phyloP scores from a whole-genome alignment of 2,113 vertebrate species.

The Machaerirhynchus nigripectus region DNA sequence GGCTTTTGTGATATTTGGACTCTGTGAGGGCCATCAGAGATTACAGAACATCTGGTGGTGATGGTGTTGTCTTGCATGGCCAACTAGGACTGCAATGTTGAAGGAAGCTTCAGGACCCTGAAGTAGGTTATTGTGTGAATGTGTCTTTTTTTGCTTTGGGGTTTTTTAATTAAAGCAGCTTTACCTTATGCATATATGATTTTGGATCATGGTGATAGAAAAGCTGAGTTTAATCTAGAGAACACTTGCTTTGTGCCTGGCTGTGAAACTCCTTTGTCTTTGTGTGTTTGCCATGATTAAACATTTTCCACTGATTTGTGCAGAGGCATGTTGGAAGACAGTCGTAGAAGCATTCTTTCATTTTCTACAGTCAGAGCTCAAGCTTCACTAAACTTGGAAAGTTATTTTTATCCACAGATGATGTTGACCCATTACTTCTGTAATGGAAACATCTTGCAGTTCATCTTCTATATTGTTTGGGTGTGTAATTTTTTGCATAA shows the following conservation, averaged over 20 bases:
- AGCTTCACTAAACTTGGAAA: slow-evolving; percentile 18
- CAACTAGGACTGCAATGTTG: background rate
- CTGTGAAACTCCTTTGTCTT: background rate
- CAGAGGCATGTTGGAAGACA: background rate
- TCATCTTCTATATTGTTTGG: background rate
- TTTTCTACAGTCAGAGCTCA: slow-evolving; percentile 24
- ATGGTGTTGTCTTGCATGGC: background rate
- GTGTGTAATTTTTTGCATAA: background rate
- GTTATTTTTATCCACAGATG: background rate
- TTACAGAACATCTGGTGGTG: background rate
- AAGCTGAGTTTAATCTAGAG: background rate
- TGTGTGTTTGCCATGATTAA: background rate
- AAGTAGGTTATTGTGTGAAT: background rate
- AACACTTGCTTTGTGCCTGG: background rate
- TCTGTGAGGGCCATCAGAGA: background rate
- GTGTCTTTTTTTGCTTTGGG: background rate
- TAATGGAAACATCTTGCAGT: slow-evolving; percentile 22
- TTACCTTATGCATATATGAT: background rate
- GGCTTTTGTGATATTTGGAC: background rate
- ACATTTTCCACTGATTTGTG: slow-evolving; percentile 34
- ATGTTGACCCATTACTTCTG: slow-evolving; percentile 4
- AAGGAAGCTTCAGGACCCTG: background rate
- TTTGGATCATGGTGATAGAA: background rate
- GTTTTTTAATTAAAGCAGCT: background rate
- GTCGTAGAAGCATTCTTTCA: background rate